Conservation (phyloP, 2,113 vertebrate genomes). For the Atlantisia rogersi region DNA sequence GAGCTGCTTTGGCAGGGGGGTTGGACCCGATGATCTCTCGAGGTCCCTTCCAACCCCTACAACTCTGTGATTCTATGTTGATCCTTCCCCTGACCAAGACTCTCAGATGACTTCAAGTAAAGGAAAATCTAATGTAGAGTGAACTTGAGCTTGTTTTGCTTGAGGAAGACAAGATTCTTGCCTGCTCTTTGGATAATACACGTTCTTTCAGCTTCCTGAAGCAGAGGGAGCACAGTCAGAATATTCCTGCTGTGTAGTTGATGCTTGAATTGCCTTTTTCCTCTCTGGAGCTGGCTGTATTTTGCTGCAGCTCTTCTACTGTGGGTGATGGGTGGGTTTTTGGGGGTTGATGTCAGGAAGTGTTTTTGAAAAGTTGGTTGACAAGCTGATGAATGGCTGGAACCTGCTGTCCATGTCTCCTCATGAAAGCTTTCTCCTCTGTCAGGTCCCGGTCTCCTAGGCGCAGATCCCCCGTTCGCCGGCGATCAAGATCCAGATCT, state of each 20-base stretch:
- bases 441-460: conserved; percentile 91
- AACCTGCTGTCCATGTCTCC: neutral
- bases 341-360: neutral
- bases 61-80: neutral
- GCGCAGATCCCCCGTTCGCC: conserved; percentile 90
- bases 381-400: neutral
- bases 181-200: neutral
- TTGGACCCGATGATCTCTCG: no score
- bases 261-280: neutral
- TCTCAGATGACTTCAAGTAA: neutral
- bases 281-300: neutral
- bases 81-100: neutral
- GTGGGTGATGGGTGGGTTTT: neutral
- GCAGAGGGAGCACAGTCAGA: neutral
- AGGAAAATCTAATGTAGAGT: neutral
- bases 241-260: neutral
- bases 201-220: neutral
- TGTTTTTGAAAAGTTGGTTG: neutral
- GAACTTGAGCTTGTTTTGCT: neutral
- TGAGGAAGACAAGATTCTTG: neutral
- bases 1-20: no score
- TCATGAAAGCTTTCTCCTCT: neutral
- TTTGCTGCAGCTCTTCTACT: neutral
- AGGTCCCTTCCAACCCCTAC: no score
- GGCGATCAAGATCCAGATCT: conserved; percentile 91